Conservation (phyloP, 2,888 invertebrate species). For the Argynnis bischoffii region DNA sequence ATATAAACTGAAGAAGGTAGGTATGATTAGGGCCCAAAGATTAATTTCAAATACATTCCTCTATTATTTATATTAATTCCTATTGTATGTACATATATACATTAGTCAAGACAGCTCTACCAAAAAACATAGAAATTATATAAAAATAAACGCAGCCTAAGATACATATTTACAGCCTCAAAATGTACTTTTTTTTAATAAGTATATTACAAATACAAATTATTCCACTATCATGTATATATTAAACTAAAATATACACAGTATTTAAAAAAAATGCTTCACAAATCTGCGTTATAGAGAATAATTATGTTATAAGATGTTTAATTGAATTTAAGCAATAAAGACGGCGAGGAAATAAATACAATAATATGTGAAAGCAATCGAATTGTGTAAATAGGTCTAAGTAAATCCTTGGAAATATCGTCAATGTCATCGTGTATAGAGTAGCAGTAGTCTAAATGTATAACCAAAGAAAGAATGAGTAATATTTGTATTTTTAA, state of each 20-base stretch:
- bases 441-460: background rate
- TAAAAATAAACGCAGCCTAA: too few species aligned
- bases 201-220: too few species aligned
- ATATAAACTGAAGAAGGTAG: conserved; percentile 6
- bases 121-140: background rate
- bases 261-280: too few species aligned
- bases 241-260: background rate
- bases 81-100: conserved; percentile 5
- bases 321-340: conserved; percentile 28
- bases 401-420: background rate
- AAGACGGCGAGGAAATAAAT: conserved; percentile 15
- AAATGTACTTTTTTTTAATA: too few species aligned
- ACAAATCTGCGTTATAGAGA: background rate
- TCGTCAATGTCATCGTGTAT: background rate
- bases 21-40: conserved; percentile 22
- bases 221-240: background rate
- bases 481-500: conserved; percentile 7
- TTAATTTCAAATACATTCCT: conserved; percentile 28
- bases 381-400: conserved; percentile 23
- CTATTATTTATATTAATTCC: conserved; percentile 6
- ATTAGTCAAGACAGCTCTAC: conserved; percentile 17
- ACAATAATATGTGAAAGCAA: conserved; percentile 31
- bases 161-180: too few species aligned
- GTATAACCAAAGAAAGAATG: conserved; percentile 8
- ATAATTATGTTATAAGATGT: background rate